Evolutionary conservation across 2,797 vertebrate species (phyloP).

Genomic region (Phalanger gymnotis): DNA sequence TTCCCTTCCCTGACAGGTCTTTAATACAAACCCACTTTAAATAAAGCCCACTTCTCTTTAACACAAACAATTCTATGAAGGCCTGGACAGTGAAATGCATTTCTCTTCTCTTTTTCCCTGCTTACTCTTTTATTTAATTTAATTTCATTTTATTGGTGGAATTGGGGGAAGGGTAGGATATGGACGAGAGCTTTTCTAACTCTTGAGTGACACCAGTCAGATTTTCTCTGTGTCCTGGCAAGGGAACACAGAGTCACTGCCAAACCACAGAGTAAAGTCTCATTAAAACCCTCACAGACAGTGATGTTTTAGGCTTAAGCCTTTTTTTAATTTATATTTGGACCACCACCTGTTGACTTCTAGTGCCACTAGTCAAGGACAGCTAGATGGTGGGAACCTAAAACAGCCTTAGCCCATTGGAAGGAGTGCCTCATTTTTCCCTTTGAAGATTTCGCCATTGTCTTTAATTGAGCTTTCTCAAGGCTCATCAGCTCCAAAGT

Average conservation of each 20-base stretch:
- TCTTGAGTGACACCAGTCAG: conserved; percentile 63
- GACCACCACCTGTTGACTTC: conserved; percentile 80
- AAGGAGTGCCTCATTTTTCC: conserved; percentile 56
- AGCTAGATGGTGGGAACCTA: conserved; percentile 62
- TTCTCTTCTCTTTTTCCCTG: neutral
- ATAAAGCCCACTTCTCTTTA: neutral
- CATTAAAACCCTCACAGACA: conserved; percentile 72
- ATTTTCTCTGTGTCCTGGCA: conserved; percentile 73
- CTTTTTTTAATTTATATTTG: conserved; percentile 79
- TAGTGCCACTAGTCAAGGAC: conserved; percentile 70
- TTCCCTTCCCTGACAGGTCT: neutral
- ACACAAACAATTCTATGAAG: neutral
- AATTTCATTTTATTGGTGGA: conserved; percentile 21
- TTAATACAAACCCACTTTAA: neutral
- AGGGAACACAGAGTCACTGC: conserved; percentile 63
- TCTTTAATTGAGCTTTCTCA: conserved; percentile 73
- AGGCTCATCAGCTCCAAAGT: conserved; percentile 75
- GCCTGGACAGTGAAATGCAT: neutral
- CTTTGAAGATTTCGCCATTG: conserved; percentile 80
- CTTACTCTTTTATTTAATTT: conserved; percentile 29
- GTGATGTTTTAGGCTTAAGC: conserved; percentile 76
- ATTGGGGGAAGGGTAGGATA: neutral
- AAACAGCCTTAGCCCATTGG: conserved; percentile 67
- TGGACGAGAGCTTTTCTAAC: conserved; percentile 50
- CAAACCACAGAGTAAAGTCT: conserved; percentile 79